Percentiles rank a stretch among this genome's conserved stretches.
Conservation (phyloP, 1,140 invertebrate species). For the Batillaria attramentaria region DNA sequence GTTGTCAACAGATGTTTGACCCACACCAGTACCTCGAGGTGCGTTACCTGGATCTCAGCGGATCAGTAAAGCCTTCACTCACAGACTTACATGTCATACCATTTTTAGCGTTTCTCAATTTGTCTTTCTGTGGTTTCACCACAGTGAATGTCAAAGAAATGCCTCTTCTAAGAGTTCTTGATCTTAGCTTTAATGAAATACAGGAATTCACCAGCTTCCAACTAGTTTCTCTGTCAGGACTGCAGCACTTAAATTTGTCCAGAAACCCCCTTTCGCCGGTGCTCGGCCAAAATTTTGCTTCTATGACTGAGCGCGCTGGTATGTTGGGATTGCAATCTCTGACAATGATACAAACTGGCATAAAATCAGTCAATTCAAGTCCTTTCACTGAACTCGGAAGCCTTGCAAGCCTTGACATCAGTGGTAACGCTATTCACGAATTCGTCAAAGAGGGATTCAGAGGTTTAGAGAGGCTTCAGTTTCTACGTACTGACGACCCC, state of each 20-base stretch:
- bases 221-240: neutral
- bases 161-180: neutral
- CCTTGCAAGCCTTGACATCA: neutral
- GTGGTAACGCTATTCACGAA: neutral
- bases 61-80: neutral
- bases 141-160: neutral
- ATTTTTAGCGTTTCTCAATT: neutral
- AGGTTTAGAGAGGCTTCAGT: neutral
- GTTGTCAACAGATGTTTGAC: neutral
- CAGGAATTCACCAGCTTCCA: neutral
- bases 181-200: conserved; percentile 9
- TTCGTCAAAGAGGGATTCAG: neutral
- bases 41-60: conserved; percentile 22
- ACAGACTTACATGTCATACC: neutral
- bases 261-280: neutral
- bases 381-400: neutral
- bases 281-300: neutral
- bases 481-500: neutral
- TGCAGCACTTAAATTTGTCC: neutral
- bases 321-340: neutral
- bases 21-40: neutral
- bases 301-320: neutral
- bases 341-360: neutral
- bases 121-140: neutral
- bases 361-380: neutral